Evolutionary conservation across 2,888 invertebrate genomes (phyloP), one percentile per base, ranked within the genome.

Genomic region (Drymonia ruficornis): DNA sequence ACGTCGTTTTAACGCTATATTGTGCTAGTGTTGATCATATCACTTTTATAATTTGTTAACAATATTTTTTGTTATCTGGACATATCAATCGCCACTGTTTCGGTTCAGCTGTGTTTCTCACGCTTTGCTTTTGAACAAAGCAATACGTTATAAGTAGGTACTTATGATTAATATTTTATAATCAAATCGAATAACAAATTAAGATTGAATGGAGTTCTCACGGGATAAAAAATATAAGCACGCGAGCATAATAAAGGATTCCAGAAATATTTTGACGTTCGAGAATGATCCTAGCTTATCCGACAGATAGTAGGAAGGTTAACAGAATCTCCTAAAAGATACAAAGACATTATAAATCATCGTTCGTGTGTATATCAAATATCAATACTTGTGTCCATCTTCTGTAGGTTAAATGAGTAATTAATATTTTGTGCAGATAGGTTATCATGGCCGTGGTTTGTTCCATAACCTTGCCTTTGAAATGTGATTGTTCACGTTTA

Each of bases 401-500:
- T 8, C 34, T 45, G 28, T 48, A 53, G 9, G 49, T 9, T 45
- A 56, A 53, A 43, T n/a, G n/a, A n/a, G n/a, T 42, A 56, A 58
- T 58, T 60, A 29, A 23, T 23, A 23, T 23, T 23, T 23, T 23
- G 54, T 53, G 31, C 23, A 52, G 19, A 43, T 52, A 54, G 55
- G 56, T 38, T 44, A 23, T n/a, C n/a, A 44, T 43, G 16, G 31
- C 50, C 57, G 50, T 38, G 53, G 44, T 59, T 56, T 61, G 53
- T 66, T 66, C 47, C 49, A 53, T 59, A 69, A 60, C 72, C 70
- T 71, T 69, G 72, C 59, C 65, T 61, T 69, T 60, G 63, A 67
- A 67, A 70, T 63, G 59, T 65, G 74, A 73, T 76, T 74, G 70
- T 74, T 67, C 74, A 76, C 72, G 76, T 76, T 67, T 53, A 45